Evolutionary conservation across 2,888 invertebrate species (phyloP), one percentile per base, ranked within the genome.

Genomic region (Lasioglossum pauxillum): DNA sequence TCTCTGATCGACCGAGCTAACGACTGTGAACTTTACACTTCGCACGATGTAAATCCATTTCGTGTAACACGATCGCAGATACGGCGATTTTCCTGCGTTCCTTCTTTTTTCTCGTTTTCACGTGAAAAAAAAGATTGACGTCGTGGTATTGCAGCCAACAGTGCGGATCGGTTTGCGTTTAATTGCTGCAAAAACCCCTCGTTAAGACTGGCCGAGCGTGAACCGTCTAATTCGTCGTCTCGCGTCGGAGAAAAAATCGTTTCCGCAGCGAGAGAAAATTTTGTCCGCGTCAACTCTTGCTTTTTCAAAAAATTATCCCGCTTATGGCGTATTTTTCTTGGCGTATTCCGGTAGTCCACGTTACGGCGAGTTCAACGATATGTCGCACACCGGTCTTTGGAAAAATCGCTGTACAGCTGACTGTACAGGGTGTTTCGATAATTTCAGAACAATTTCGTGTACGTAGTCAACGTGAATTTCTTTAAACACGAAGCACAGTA

Each of bases 11-110:
- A 23, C 10, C 35, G 16, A 10, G 10, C 71, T 83, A 83, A 83
- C 23, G 76, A 73, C 83, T 53, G 64, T 44, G 73, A 83, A 76
- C 73, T 73, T 84, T 77, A 76, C 83, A 38, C 73, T 83, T 77
- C 76, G 60, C 27, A 19, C 38, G 69, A 16, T 71, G 31, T n/a
- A 72, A 75, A 83, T 82, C 67, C 60, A 12, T 49, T 38, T 16
- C 38, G 31, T 60, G 57, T 46, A 79, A 44, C 31, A 4, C 19
- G 69, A 69, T 69, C 69, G 69, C 5, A 69, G 35, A 38, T 23
- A 69, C 35, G 35, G 23, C 38, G 69, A 23, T n/a, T 19, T 69
- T 19, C 0, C 27, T 2, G 60, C 27, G 27, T 12, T 41, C 69
- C 69, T 19, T 5, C 4, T 12, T 38, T 35, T 69, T 12, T 23